Conservation (phyloP, 2,888 invertebrate genomes). For the Cotesia congregata region DNA sequence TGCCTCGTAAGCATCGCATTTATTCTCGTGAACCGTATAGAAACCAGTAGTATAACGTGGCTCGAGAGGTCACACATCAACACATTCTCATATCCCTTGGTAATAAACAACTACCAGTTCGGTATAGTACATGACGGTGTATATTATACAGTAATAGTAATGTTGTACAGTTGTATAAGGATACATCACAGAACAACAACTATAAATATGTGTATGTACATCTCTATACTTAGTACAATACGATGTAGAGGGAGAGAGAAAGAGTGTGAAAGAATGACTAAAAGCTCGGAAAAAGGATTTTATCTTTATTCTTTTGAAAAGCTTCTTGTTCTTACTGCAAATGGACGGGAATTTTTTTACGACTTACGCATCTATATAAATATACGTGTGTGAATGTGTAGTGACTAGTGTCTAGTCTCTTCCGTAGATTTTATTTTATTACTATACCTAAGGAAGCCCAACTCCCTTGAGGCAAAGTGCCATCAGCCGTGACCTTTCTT, state of each 20-base stretch:
- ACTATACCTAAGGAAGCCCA: neutral
- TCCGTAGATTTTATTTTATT: slow-evolving; percentile 10
- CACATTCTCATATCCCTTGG: slow-evolving; percentile 9
- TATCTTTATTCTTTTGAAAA: slow-evolving; percentile 1
- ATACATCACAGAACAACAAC: neutral
- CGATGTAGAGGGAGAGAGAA: neutral
- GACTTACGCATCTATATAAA: neutral
- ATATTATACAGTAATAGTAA: neutral
- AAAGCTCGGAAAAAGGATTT: slow-evolving; percentile 4
- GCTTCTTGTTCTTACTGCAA: slow-evolving; percentile 4
- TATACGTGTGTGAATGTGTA: neutral
- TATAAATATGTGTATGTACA: neutral
- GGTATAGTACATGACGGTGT: neutral
- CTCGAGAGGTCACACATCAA: slow-evolving; percentile 10
- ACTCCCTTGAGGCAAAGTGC: slow-evolving; percentile 8
- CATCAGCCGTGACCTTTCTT: neutral
- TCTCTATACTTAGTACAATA: neutral
- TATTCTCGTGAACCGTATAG: slow-evolving; percentile 17
- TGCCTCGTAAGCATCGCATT: slow-evolving; percentile 8
- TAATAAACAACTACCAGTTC: neutral
- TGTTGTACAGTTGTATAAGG: neutral
- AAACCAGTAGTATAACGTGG: neutral
- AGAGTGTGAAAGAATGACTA: neutral
- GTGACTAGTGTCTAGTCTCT: neutral
- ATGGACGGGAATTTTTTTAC: slow-evolving; percentile 13